Evolutionary conservation across 2,797 vertebrate species (phyloP).

Genomic region (Lepilemur ruficaudatus): DNA sequence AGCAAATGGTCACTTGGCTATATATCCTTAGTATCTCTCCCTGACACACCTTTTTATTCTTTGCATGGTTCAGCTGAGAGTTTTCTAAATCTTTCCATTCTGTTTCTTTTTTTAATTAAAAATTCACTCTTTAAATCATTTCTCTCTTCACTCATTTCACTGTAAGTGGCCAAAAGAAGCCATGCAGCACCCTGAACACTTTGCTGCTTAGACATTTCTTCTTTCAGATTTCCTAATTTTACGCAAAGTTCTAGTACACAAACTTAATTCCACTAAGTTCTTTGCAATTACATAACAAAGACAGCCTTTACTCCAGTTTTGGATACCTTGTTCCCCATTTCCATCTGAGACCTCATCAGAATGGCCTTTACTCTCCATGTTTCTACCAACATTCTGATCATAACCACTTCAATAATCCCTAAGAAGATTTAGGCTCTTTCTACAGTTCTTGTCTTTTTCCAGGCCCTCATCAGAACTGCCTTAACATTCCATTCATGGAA

Average conservation of each 20-base stretch:
- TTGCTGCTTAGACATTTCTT: not conserved
- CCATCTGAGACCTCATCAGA: not conserved
- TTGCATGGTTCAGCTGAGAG: no score
- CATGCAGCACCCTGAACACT: not conserved
- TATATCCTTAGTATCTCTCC: no score
- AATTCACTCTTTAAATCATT: not conserved
- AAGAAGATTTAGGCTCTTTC: not conserved
- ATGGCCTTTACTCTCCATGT: not conserved
- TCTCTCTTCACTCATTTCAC: not conserved
- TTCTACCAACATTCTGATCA: not conserved
- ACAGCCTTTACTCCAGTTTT: not conserved
- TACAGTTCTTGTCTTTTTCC: not conserved
- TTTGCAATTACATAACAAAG: not conserved
- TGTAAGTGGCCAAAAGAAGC: not conserved
- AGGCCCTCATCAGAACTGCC: not conserved
- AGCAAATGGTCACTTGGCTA: no score
- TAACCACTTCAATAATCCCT: not conserved
- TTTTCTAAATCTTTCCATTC: no score
- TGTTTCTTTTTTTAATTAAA: not conserved
- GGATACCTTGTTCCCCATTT: not conserved
- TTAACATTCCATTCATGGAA: not conserved
- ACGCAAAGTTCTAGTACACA: not conserved
- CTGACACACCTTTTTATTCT: no score
- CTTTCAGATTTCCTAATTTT: not conserved
- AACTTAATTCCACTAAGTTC: not conserved